These are phyloP conservation scores for Arbacia lixula DNA, from an alignment of 53 echinoderm and acorn worm genomes.

Conservation along the genomic window DNA sequence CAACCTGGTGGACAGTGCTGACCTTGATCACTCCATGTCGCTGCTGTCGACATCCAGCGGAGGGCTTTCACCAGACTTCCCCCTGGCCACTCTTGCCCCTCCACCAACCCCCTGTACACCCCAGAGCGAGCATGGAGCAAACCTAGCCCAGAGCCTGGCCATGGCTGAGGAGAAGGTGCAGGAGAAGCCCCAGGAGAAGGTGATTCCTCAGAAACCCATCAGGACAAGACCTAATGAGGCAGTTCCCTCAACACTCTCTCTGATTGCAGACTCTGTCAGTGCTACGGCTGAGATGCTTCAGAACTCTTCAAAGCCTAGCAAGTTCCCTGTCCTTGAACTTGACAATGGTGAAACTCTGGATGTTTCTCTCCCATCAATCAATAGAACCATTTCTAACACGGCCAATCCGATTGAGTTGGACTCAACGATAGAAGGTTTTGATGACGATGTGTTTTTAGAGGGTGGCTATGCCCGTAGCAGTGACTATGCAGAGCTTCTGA, in stretches of 20 bases:
- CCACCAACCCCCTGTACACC: constrained; percentile 77
- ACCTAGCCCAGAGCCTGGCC: constrained; percentile 56
- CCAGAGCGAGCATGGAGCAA: constrained; percentile 32
- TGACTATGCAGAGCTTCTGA: constrained; percentile 71
- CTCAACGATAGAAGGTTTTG: constrained; percentile 37
- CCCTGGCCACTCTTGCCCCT: constrained; percentile 65
- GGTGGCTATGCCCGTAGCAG: constrained; percentile 60
- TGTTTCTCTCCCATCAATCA: constrained; percentile 33
- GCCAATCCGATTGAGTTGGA: constrained; percentile 3
- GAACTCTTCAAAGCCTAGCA: constrained; percentile 31
- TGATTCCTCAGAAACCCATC: too few relatives aligned
- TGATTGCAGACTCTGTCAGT: constrained; percentile 63
- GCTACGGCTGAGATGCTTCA: constrained; percentile 68
- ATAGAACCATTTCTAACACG: constrained; percentile 38
- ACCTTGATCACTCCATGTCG: constrained; percentile 62
- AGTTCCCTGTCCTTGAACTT: background rate
- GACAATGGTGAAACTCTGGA: constrained; percentile 49
- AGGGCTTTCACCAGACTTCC: constrained; percentile 52
- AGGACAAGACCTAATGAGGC: constrained; percentile 19
- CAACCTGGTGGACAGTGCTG: constrained; percentile 35
- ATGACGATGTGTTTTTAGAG: constrained; percentile 73
- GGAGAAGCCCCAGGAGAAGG: constrained; percentile 3
- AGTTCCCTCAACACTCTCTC: constrained; percentile 47
- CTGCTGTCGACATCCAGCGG: constrained; percentile 72
- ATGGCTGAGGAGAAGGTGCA: constrained; percentile 17